phyloP scores from a whole-genome alignment of 2,888 invertebrate species.

The Pseudeuparius sepicola region DNA sequence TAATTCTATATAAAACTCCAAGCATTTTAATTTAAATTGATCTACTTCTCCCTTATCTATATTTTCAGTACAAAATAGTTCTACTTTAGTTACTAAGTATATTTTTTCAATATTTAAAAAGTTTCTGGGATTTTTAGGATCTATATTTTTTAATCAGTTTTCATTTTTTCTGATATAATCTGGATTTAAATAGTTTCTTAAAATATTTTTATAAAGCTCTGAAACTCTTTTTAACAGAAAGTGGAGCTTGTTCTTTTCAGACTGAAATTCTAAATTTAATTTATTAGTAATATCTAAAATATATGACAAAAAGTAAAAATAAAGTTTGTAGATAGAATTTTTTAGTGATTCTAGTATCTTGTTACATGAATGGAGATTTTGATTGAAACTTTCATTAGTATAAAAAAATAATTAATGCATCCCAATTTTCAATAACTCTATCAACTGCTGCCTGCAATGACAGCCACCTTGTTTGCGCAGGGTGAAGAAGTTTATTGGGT shows the following conservation, averaged over 20 bases:
- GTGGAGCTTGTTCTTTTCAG: conserved; percentile 11
- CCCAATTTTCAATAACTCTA: conserved; percentile 10
- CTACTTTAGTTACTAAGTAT: conserved; percentile 9
- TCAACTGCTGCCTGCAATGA: conserved; percentile 12
- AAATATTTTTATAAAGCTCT: conserved; percentile 9
- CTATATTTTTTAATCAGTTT: conserved; percentile 10
- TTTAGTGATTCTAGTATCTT: conserved; percentile 4
- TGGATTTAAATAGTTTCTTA: conserved; percentile 5
- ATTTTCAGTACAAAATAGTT: conserved; percentile 8
- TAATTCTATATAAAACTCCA: too few relatives aligned
- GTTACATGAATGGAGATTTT: conserved; percentile 1
- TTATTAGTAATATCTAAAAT: conserved; percentile 10
- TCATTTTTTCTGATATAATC: conserved; percentile 7
- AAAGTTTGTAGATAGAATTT: conserved; percentile 9
- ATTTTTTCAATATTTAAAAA: conserved; percentile 10
- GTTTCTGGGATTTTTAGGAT: conserved; percentile 4
- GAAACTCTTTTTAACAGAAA: conserved; percentile 6
- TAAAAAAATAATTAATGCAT: conserved; percentile 12
- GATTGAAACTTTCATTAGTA: conserved; percentile 9
- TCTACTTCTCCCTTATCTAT: conserved; percentile 6
- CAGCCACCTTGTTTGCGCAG: conserved; percentile 12
- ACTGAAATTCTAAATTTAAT: conserved; percentile 15
- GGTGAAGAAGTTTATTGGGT: conserved; percentile 12
- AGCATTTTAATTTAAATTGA: conserved; percentile 5
- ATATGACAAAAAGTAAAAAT: conserved; percentile 11